Evolutionary conservation across 2,113 vertebrate genomes (phyloP).

Genomic region (Microtus oregoni): DNA sequence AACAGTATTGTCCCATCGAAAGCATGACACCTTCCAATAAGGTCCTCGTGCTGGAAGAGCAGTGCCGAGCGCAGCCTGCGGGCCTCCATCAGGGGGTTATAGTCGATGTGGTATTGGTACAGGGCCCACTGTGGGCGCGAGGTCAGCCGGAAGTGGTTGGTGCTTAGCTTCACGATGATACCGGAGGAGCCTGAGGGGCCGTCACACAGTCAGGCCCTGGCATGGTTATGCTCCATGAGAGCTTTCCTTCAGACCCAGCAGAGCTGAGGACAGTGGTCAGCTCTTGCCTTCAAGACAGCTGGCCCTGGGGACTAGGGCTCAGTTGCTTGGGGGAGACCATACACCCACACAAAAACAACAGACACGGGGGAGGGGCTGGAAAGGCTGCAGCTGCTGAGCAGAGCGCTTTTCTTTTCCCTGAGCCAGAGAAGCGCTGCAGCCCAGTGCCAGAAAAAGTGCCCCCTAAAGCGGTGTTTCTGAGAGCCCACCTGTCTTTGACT

Average conservation of each 20-base stretch:
- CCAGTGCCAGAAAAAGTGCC: not conserved
- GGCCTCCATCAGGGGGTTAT: conserved; percentile 93
- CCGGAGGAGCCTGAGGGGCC: conserved; percentile 90
- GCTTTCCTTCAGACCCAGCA: not conserved
- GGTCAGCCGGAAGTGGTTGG: conserved; percentile 92
- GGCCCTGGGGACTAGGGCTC: not conserved
- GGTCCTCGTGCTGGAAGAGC: conserved; percentile 92
- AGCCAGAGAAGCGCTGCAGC: not conserved
- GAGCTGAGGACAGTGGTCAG: not conserved
- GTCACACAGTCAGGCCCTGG: not conserved
- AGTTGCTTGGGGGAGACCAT: too few species aligned
- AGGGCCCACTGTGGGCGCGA: conserved; percentile 95
- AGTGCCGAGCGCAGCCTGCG: conserved; percentile 91
- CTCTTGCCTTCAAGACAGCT: not conserved
- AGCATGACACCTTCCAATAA: conserved; percentile 90
- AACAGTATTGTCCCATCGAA: conserved; percentile 94
- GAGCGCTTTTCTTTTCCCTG: not conserved
- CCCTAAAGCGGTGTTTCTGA: not conserved
- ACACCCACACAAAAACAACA: not conserved
- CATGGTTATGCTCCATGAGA: not conserved
- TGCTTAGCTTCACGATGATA: conserved; percentile 84
- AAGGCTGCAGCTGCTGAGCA: not conserved
- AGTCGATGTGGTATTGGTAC: conserved; percentile 95
- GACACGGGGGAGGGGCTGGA: not conserved
- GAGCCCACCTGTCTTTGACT: conserved; percentile 92